These are phyloP conservation scores for Nemurella pictetii DNA, from an alignment of 2,888 invertebrate genomes.

Conservation along the genomic window DNA sequence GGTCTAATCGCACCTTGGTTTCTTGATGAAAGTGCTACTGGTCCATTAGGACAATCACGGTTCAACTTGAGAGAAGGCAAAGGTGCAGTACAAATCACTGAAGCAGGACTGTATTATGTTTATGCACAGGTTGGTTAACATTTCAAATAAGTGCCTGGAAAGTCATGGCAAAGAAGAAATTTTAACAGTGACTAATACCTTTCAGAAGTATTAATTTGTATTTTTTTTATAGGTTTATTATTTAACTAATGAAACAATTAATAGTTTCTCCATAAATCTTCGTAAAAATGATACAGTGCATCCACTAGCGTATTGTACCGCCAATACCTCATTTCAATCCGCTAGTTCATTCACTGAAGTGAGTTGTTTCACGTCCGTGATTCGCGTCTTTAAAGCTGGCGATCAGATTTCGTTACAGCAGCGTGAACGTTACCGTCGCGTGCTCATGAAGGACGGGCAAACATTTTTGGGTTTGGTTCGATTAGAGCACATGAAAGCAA, in stretches of 20 bases:
- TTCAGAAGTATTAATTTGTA: neutral
- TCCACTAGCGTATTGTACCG: conserved; percentile 34
- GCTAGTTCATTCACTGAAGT: conserved; percentile 48
- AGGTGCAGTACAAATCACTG: conserved; percentile 50
- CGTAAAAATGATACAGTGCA: neutral
- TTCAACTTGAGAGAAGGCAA: conserved; percentile 43
- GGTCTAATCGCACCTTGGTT: conserved; percentile 39
- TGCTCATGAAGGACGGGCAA: conserved; percentile 38
- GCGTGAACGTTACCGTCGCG: conserved; percentile 35
- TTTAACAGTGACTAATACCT: conserved; percentile 34
- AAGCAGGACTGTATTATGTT: conserved; percentile 50
- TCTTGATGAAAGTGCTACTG: conserved; percentile 27
- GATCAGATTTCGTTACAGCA: conserved; percentile 40
- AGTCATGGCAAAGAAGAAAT: conserved; percentile 48
- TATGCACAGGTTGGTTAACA: conserved; percentile 51
- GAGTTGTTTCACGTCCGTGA: conserved; percentile 50
- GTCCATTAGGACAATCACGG: conserved; percentile 16
- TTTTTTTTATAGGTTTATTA: conserved; percentile 37
- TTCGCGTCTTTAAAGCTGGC: conserved; percentile 39
- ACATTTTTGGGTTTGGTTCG: conserved; percentile 40
- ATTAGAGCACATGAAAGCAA: neutral
- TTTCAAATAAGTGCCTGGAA: conserved; percentile 48
- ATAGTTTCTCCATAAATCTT: conserved; percentile 39
- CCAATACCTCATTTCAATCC: conserved; percentile 33
- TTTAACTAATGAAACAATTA: conserved; percentile 34